Conservation (phyloP, 1,140 invertebrate species). For the Gonatopus flavifemur region DNA sequence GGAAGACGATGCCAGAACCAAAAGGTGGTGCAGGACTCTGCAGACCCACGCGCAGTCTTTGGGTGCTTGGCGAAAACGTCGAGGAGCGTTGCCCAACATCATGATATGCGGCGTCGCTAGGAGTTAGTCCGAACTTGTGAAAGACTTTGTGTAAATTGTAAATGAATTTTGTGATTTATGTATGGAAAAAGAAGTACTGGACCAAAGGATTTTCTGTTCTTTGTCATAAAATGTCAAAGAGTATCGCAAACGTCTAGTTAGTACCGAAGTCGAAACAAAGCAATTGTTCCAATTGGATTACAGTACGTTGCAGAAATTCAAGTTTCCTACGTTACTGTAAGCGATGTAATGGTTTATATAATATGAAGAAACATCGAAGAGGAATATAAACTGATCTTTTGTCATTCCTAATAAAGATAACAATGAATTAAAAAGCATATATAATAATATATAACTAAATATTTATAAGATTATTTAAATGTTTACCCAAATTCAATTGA, state of each 20-base stretch:
- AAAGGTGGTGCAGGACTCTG: constrained; percentile 85
- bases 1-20: constrained; percentile 81
- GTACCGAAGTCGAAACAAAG: constrained; percentile 12
- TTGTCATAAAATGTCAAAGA: constrained; percentile 11
- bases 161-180: no score
- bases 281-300: constrained; percentile 21
- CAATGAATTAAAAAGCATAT: constrained; percentile 24
- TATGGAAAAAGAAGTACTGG: constrained; percentile 18
- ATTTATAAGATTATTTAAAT: constrained; percentile 29
- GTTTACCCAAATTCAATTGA: constrained; percentile 19
- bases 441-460: constrained; percentile 15
- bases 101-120: constrained; percentile 80
- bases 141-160: no score
- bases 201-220: constrained; percentile 28
- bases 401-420: constrained; percentile 30
- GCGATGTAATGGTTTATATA: no score
- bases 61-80: constrained; percentile 85
- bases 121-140: constrained; percentile 32
- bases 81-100: constrained; percentile 92
- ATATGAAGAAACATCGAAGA: constrained; percentile 6
- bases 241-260: constrained; percentile 25
- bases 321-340: constrained; percentile 49
- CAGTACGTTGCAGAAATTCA: constrained; percentile 51
- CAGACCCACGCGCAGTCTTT: constrained; percentile 88
- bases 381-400: constrained; percentile 18